phyloP scores from a whole-genome alignment of 2,113 vertebrate species.

The Piprites chloris region DNA sequence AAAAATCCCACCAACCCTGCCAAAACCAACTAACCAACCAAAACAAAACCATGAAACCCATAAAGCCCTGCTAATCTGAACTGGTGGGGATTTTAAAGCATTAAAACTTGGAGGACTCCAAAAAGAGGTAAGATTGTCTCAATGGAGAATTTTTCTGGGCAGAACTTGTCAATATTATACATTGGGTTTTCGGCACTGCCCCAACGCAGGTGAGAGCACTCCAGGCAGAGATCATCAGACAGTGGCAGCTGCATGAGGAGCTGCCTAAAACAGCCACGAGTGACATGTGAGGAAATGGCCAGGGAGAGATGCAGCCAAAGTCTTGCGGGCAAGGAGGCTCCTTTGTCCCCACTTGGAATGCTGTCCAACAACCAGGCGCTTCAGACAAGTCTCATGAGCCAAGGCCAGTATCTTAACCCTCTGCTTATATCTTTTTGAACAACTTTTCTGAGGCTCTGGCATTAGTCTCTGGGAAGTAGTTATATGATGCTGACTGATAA shows the following conservation, averaged over 20 bases:
- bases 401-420: background rate
- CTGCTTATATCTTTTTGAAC: background rate
- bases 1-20: background rate
- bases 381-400: background rate
- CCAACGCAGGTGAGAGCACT: background rate
- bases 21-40: background rate
- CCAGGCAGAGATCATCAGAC: background rate
- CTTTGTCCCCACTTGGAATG: background rate
- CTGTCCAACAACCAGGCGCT: background rate
- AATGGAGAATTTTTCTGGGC: background rate
- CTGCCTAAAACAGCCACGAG: background rate
- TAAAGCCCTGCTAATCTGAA: background rate
- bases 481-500: background rate
- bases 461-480: background rate
- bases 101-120: background rate
- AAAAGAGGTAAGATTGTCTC: background rate
- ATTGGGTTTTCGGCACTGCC: background rate
- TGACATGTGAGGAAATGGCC: background rate
- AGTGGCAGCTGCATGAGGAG: background rate
- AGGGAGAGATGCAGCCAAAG: background rate
- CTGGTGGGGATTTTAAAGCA: background rate
- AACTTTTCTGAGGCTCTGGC: background rate
- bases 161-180: background rate
- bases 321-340: background rate
- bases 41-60: background rate